Percentiles rank a stretch among this genome's conserved stretches.
These are phyloP conservation scores for Acanthurus tractus DNA, from an alignment of 2,797 vertebrate species.

Conservation along the genomic window DNA sequence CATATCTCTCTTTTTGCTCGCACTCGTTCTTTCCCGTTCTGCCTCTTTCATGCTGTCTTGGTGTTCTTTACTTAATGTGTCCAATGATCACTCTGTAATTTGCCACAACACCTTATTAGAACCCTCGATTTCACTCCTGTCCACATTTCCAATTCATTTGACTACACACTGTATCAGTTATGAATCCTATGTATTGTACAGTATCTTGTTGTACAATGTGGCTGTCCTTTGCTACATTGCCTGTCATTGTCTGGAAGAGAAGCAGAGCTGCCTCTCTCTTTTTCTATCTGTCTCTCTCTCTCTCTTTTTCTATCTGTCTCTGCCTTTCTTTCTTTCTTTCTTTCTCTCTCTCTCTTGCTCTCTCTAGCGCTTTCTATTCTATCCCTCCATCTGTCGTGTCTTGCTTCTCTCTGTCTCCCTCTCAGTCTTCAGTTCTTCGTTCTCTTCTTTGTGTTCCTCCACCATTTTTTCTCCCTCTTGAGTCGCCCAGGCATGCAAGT, in stretches of 20 bases:
- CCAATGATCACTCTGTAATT: slow-evolving; percentile 80
- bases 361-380: slow-evolving; percentile 18
- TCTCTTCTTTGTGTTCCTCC: slow-evolving; percentile 83
- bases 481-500: slow-evolving; percentile 88
- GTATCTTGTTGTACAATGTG: slow-evolving; percentile 86
- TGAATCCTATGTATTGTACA: slow-evolving; percentile 83
- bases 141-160: slow-evolving; percentile 79
- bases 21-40: slow-evolving; percentile 77
- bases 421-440: slow-evolving; percentile 77
- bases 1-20: slow-evolving; percentile 81
- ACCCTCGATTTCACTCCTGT: slow-evolving; percentile 74
- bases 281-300: slow-evolving; percentile 51
- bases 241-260: slow-evolving; percentile 86
- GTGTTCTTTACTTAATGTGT: slow-evolving; percentile 81
- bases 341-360: slow-evolving; percentile 9
- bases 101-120: slow-evolving; percentile 77
- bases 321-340: slow-evolving; percentile 58
- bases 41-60: slow-evolving; percentile 83
- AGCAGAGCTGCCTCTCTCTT: slow-evolving; percentile 78
- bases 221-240: slow-evolving; percentile 85
- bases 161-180: slow-evolving; percentile 83
- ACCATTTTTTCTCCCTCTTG: slow-evolving; percentile 79
- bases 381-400: slow-evolving; percentile 55
- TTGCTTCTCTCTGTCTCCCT: slow-evolving; percentile 67
- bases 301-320: slow-evolving; percentile 36